These are phyloP conservation scores for Dysdera silvatica DNA, from an alignment of 1,140 invertebrate genomes.

Conservation along the genomic window DNA sequence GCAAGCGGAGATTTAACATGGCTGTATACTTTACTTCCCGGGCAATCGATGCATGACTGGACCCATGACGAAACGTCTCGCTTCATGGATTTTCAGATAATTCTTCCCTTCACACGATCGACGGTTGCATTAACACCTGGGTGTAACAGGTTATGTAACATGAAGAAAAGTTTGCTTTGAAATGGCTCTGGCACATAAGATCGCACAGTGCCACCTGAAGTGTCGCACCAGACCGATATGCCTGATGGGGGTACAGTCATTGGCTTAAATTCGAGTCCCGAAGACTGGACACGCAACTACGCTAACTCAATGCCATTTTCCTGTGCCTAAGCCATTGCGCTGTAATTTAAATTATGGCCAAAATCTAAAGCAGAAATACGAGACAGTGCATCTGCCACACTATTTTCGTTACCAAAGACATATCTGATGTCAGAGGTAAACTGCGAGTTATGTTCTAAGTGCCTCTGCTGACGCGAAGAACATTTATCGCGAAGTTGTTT, in stretches of 20 bases:
- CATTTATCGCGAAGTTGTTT: constrained; percentile 17
- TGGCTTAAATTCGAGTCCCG: neutral
- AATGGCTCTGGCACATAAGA: constrained; percentile 10
- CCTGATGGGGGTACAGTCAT: neutral
- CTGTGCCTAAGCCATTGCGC: constrained; percentile 7
- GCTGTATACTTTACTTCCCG: constrained; percentile 14
- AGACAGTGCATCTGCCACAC: constrained; percentile 19
- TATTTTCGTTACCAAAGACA: constrained; percentile 41
- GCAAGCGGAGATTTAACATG: constrained; percentile 21
- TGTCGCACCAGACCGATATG: constrained; percentile 1
- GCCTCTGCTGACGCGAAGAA: constrained; percentile 32
- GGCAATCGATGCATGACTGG: constrained; percentile 10
- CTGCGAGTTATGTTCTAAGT: constrained; percentile 42
- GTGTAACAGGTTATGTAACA: constrained; percentile 12
- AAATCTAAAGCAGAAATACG: neutral
- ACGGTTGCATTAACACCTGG: constrained; percentile 6
- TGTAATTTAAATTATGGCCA: neutral
- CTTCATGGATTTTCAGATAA: constrained; percentile 18
- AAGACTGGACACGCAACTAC: neutral
- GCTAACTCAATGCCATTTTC: constrained; percentile 10
- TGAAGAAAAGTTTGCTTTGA: constrained; percentile 1
- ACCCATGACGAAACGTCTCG: neutral
- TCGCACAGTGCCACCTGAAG: neutral
- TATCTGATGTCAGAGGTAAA: constrained; percentile 41
- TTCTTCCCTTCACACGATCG: neutral